phyloP scores from a whole-genome alignment of 1,140 invertebrate species.

The Cataglyphis hispanica region DNA sequence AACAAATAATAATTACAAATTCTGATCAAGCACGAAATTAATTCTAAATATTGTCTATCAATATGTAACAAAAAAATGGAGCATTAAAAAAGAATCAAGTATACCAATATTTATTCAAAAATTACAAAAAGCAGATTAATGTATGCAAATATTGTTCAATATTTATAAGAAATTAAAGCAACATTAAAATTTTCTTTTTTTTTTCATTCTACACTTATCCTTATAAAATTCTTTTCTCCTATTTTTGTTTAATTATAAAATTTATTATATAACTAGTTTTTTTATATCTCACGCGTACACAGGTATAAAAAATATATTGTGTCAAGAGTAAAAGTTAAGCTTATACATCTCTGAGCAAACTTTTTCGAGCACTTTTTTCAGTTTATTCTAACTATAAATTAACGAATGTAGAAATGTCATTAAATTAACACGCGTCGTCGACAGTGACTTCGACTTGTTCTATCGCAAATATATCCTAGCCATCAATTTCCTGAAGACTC shows the following conservation, averaged over 20 bases:
- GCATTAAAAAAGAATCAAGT: not conserved
- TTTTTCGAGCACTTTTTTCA: not conserved
- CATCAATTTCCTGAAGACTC: constrained; percentile 37
- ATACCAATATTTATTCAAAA: not conserved
- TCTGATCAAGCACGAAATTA: not conserved
- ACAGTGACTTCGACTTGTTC: constrained; percentile 30
- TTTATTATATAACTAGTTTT: not conserved
- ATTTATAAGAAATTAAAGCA: constrained; percentile 3
- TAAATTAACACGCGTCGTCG: constrained; percentile 46
- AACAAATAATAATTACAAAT: not conserved
- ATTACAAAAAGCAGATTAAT: not conserved
- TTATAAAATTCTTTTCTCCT: not conserved
- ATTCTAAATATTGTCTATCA: not conserved
- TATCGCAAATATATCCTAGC: constrained; percentile 4
- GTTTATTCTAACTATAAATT: not conserved
- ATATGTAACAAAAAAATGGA: not conserved
- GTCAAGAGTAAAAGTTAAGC: not conserved
- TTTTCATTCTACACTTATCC: not conserved
- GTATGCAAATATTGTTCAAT: not conserved
- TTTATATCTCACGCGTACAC: not conserved
- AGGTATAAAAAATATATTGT: not conserved
- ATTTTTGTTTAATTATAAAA: not conserved
- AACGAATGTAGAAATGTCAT: not conserved
- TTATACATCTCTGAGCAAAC: not conserved
- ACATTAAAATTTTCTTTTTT: not conserved